Conservation (phyloP, 2,888 invertebrate species). For the Strigamia transsilvanica region DNA sequence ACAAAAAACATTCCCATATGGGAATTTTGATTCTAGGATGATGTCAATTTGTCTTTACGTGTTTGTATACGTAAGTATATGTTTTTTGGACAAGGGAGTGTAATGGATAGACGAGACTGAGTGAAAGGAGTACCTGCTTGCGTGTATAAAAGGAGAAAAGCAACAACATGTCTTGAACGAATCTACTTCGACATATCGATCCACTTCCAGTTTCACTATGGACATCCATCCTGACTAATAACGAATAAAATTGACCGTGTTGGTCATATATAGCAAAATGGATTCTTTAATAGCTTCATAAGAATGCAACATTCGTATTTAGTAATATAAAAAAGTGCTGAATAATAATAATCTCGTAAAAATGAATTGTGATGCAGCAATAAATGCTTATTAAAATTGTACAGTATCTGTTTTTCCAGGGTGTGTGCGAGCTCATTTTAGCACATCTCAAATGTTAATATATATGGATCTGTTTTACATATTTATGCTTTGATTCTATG, state of each 20-base stretch:
- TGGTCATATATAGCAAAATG: not conserved
- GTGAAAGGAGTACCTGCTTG: not conserved
- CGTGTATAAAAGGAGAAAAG: not conserved
- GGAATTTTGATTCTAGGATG: not conserved
- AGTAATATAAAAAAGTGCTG: not conserved
- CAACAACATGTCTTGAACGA: conserved; percentile 22
- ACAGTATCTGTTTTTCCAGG: no score
- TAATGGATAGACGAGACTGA: not conserved
- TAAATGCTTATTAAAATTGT: no score
- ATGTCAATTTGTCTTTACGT: conserved; percentile 2
- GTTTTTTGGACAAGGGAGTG: not conserved
- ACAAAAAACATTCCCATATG: not conserved
- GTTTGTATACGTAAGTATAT: not conserved
- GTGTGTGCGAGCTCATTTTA: no score
- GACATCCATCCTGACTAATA: not conserved
- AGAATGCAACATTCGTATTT: no score
- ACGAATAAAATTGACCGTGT: conserved; percentile 23
- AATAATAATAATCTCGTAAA: no score
- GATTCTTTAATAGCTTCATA: not conserved
- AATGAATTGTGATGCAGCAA: no score
- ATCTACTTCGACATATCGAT: not conserved
- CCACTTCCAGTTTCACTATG: not conserved
- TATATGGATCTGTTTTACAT: no score
- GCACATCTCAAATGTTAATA: no score
- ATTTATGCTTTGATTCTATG: no score